Conservation (phyloP, 2,888 invertebrate genomes). For the Pristionchus arcanus region DNA sequence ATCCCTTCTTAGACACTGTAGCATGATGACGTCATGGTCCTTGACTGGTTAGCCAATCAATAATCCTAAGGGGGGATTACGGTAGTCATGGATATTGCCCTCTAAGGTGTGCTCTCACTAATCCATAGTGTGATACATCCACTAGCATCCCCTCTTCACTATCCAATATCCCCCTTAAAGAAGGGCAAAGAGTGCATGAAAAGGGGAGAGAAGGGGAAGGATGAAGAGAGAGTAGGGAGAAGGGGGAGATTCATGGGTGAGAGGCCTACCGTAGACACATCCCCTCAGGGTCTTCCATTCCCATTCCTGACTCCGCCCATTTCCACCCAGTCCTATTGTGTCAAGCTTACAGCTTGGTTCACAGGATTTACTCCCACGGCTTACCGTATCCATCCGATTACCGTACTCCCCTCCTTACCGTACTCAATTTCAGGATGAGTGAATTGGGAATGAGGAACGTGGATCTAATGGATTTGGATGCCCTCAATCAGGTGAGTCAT, state of each 20-base stretch:
- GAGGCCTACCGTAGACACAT: constrained; percentile 40
- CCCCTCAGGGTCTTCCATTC: constrained; percentile 24
- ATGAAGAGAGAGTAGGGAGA: background rate
- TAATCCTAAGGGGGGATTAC: constrained; percentile 19
- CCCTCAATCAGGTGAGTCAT: constrained; percentile 13
- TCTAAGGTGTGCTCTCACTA: constrained; percentile 39
- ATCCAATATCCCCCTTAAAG: constrained; percentile 41
- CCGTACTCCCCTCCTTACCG: background rate
- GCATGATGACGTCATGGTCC: background rate
- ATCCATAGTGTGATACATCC: constrained; percentile 6
- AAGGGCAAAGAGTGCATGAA: constrained; percentile 19
- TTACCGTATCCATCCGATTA: constrained; percentile 6
- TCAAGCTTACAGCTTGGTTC: background rate
- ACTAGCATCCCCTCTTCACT: constrained; percentile 1
- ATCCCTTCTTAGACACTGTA: background rate
- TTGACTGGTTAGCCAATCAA: constrained; percentile 12
- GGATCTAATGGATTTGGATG: constrained; percentile 53
- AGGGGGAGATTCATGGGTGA: background rate
- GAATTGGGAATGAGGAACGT: constrained; percentile 18
- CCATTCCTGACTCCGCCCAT: background rate
- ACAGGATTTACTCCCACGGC: background rate
- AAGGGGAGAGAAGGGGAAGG: background rate
- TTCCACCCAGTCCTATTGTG: constrained; percentile 37
- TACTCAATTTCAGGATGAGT: background rate
- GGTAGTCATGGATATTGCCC: constrained; percentile 16